phyloP scores from a whole-genome alignment of 2,797 vertebrate species.

The Scyliorhinus canicula region DNA sequence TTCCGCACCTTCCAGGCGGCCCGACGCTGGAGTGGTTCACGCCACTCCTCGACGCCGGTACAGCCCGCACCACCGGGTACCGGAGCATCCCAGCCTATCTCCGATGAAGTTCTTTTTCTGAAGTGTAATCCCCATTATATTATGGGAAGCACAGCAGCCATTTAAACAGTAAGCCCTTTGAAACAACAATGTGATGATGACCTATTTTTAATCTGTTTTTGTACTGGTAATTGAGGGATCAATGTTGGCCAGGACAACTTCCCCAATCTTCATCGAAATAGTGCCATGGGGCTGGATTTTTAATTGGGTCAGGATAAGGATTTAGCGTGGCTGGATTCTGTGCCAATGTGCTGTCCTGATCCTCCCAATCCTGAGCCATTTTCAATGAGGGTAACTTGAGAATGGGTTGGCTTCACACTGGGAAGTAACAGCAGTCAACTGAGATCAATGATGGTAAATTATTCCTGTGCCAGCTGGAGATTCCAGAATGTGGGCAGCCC shows the following conservation, averaged over 20 bases:
- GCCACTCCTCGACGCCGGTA: too few species aligned
- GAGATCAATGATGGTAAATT: background rate
- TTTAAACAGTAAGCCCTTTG: too few species aligned
- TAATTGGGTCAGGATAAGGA: background rate
- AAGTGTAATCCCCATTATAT: background rate
- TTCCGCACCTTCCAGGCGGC: too few species aligned
- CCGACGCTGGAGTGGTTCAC: too few species aligned
- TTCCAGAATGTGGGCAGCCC: background rate
- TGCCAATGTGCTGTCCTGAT: background rate
- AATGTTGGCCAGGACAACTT: background rate
- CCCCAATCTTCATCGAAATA: background rate
- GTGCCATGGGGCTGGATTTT: background rate
- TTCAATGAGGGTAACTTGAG: background rate
- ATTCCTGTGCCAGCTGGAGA: background rate
- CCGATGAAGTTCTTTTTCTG: background rate
- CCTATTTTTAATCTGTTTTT: background rate
- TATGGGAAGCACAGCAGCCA: background rate
- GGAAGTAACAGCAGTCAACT: too few species aligned
- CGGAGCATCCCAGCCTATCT: too few species aligned
- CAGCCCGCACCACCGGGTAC: too few species aligned
- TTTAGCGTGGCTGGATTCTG: background rate
- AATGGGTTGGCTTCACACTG: background rate
- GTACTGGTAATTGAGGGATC: background rate
- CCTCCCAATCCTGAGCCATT: background rate
- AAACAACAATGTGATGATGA: background rate